Percentiles rank a stretch among this genome's conserved stretches.
phyloP scores from a whole-genome alignment of 53 echinoderm and acorn worm species.

The Hippasteria phrygiana region DNA sequence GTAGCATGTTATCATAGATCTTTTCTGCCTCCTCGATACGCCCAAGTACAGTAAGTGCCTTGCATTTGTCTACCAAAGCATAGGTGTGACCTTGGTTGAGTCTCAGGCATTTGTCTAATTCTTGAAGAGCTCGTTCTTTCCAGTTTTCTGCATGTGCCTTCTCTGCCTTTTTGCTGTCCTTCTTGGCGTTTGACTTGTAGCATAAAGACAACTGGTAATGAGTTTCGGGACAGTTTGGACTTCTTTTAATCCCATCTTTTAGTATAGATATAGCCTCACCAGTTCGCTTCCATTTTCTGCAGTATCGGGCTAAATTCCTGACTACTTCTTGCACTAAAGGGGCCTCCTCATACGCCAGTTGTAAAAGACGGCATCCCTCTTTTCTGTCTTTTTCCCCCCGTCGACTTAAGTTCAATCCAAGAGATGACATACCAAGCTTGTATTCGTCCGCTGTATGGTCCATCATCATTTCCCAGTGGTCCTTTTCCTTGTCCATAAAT shows the following conservation, averaged over 20 bases:
- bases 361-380: neutral
- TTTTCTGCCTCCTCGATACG: too few species aligned
- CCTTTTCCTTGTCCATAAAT: constrained; percentile 17
- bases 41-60: neutral
- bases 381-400: neutral
- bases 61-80: neutral
- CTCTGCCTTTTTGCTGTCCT: neutral
- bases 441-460: constrained; percentile 3
- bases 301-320: constrained; percentile 7
- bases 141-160: too few species aligned
- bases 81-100: too few species aligned
- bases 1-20: neutral
- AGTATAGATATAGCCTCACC: neutral
- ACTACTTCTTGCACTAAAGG: neutral
- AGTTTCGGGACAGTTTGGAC: neutral
- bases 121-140: neutral
- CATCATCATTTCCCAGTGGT: constrained; percentile 1
- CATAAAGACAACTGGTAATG: constrained; percentile 19
- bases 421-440: neutral
- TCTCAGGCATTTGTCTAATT: neutral
- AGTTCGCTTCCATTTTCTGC: neutral
- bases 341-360: neutral
- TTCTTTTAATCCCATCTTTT: neutral
- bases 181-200: neutral
- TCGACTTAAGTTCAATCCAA: constrained; percentile 30